A percentile compares a stretch with the other conserved stretches of the same genome.
Conservation (phyloP, 2,113 vertebrate species). For the Myocastor coypus region DNA sequence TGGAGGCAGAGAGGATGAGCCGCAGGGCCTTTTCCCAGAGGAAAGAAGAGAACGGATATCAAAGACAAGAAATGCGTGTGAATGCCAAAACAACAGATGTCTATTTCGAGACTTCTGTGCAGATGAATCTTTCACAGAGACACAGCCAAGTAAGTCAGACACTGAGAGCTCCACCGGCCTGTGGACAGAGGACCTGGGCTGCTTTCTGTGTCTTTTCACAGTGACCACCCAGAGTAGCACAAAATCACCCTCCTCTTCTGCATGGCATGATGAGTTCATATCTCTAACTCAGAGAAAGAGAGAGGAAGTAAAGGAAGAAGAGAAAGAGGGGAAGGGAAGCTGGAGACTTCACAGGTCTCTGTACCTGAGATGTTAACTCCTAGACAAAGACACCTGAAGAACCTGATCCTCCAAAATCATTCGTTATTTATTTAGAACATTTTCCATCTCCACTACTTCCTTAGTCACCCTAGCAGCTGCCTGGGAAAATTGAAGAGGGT, state of each 20-base stretch:
- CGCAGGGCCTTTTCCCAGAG: neutral
- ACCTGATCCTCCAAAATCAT: conserved; percentile 47
- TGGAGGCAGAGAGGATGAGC: neutral
- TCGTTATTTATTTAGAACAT: conserved; percentile 74
- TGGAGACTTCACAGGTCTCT: neutral
- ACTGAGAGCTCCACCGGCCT: accelerated
- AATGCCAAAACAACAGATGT: conserved; percentile 72
- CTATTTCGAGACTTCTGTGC: conserved; percentile 47
- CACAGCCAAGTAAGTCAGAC: neutral
- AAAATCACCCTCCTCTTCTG: neutral
- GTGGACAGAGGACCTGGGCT: neutral
- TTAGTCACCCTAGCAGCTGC: conserved; percentile 71
- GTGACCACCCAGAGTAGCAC: neutral
- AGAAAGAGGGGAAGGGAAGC: neutral
- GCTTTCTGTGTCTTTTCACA: neutral
- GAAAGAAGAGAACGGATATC: neutral
- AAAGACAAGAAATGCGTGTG: neutral
- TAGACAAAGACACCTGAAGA: neutral
- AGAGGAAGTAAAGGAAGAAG: neutral
- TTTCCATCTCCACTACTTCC: conserved; percentile 62
- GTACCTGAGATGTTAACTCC: neutral
- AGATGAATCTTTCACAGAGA: neutral
- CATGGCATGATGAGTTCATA: neutral
- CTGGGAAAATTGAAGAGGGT: conserved; percentile 56
- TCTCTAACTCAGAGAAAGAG: neutral